Conservation (phyloP, 2,797 vertebrate species). For the Melopsittacus undulatus region DNA sequence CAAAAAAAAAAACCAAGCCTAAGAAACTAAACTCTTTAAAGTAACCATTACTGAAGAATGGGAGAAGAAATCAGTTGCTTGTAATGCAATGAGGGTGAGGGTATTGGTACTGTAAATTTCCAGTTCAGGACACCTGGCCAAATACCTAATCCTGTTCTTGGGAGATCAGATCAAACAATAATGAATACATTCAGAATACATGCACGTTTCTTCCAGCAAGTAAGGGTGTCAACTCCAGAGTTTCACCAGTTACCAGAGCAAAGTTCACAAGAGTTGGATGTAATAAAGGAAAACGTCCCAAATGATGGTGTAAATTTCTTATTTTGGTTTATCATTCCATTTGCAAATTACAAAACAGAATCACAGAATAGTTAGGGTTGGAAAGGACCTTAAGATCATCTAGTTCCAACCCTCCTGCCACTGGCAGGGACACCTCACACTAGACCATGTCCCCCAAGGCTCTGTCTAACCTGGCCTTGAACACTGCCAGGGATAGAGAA, state of each 20-base stretch:
- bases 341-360: background rate
- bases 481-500: background rate
- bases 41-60: background rate
- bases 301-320: background rate
- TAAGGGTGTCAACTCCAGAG: background rate
- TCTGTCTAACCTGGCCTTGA: background rate
- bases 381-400: background rate
- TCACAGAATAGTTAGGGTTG: background rate
- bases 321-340: background rate
- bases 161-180: background rate
- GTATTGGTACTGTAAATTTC: background rate
- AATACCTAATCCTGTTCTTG: background rate
- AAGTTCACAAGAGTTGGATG: background rate
- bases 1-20: too few relatives aligned
- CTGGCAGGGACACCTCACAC: background rate
- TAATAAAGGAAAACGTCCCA: background rate
- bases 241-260: background rate
- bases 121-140: background rate
- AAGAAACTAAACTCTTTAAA: background rate
- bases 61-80: background rate
- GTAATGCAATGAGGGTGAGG: background rate
- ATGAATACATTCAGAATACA: background rate
- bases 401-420: background rate
- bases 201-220: background rate
- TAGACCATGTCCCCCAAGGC: background rate